Evolutionary conservation across 1,140 invertebrate genomes (phyloP), one percentile per base, ranked within the genome.

Genomic region (Teleopsis dalmanni): DNA sequence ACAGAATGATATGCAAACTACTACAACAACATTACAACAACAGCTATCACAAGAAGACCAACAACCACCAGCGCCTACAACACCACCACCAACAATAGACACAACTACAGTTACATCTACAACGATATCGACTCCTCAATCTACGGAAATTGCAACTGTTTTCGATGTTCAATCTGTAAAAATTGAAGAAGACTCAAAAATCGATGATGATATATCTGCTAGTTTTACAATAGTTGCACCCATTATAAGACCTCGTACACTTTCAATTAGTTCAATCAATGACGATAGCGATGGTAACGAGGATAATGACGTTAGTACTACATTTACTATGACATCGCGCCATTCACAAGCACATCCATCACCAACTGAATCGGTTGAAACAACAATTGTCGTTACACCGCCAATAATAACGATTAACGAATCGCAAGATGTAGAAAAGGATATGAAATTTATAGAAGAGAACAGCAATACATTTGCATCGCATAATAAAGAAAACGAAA

Each of bases 211-310:
- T 53, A 57, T 63, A 51, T 61, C 58, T 13, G 66, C 66, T 16
- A 60, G 54, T 14, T 70, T 65, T 49, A 70, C 66, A 4, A 44
- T 70, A 14, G 50, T 57, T 27, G 56, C 65, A 38, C 65, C 66
- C 25, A 16, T 31, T 9, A 13, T 6, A 25, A 36, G 22, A 11
- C 10, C 16, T 21, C 9, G 23, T n/a, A 31, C 47, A 27, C 44
- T 34, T 11, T 47, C 35, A 0, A 19, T 29, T 14, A 46, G 44
- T 3, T 22, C 44, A 18, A 33, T 47, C 1, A 21, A 4, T 14
- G 54, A 41, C 4, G 50, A 50, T 16, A 43, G 25, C 11, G 45
- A 51, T 18, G 46, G 56, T 34, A 41, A 36, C n/a, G 46, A 43
- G 16, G 51, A 56, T 8, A 48, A 50, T 23, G 58, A 62, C 46